Conservation (phyloP, 2,888 invertebrate genomes). For the Abrostola triplasia region DNA sequence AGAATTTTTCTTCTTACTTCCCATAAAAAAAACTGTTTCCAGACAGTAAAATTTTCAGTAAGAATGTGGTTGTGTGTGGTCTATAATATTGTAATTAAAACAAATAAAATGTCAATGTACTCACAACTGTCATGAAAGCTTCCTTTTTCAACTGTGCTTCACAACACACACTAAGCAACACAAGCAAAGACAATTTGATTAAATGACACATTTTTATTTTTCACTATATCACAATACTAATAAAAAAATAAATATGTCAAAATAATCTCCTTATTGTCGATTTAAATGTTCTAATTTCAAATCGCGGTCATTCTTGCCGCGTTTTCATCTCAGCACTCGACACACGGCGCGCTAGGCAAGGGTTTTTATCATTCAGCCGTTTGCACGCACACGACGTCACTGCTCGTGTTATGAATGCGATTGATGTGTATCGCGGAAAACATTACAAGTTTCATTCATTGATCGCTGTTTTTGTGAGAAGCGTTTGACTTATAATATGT, state of each 20-base stretch:
- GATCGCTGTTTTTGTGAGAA: background rate
- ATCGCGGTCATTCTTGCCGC: conserved; percentile 27
- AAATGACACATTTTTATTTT: conserved; percentile 40
- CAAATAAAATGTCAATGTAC: conserved; percentile 18
- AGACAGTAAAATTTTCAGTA: no score
- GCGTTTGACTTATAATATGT: no score
- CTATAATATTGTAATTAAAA: background rate
- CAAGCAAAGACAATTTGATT: conserved; percentile 35
- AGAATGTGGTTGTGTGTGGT: no score
- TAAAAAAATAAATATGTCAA: conserved; percentile 4
- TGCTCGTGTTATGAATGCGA: conserved; percentile 39
- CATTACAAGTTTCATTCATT: conserved; percentile 15
- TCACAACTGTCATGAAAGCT: conserved; percentile 49
- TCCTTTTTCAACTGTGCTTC: conserved; percentile 43
- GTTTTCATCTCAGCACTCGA: conserved; percentile 36
- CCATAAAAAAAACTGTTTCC: no score
- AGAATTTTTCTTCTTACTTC: no score
- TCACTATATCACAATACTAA: conserved; percentile 5
- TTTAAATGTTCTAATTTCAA: conserved; percentile 43
- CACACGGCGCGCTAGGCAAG: conserved; percentile 42
- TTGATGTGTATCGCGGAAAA: conserved; percentile 34
- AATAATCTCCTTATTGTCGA: conserved; percentile 8
- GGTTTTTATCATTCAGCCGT: conserved; percentile 53
- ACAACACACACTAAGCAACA: conserved; percentile 36
- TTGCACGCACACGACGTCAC: conserved; percentile 52